Base-by-base conservation (phyloP, 1,140 invertebrate genomes). In the Eurosta solidaginis region DNA sequence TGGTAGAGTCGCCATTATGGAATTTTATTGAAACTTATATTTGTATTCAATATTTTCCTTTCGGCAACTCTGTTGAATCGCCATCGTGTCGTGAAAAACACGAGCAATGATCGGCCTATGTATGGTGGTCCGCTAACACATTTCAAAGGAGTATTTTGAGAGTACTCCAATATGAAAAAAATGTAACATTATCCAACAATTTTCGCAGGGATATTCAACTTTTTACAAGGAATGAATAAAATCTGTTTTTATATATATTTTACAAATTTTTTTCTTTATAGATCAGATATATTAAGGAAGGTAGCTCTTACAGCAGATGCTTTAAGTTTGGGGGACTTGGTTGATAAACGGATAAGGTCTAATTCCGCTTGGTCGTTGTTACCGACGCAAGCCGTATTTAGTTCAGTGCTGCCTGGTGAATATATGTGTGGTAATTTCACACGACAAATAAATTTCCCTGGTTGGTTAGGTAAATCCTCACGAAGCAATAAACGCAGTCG, bases 381-480 rank as follows among this genome's bases (percentile, higher is more conserved):
- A 12, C 96, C 97, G 14, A 89, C 92, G 10, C 95, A 98, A 89
- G 97, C 97, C 1, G 93, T 97, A 86, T 97, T 94, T 88, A 93
- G 95, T 17, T 96, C 95, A 76, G 95, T 98, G 25, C 89, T 99
- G 54, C 98, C 98, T 1, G 96, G 97, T 0, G 91, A 94, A 81
- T 89, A 92, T 40, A 92, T 99, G 91, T 91, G 93, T 45, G 97
- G 98, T 1, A 89, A 93, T 83, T 88, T 97, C 25, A 89, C 89
- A 2, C 91, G 91, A 0, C 93, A 94, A 89, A 94, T 98, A 10
- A 92, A 94, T 82, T 99, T 99, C 89, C 98, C 98, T 4, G 87
- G 91, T 22, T 99, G 97, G 97, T 91, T 99, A 40, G 98, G 98
- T 0, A 97, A 97, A 88, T 96, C 98, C 90, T 99, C 97, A 0